Evolutionary conservation across 2,888 invertebrate genomes (phyloP), one percentile per base, ranked within the genome.

Genomic region (Tolmerus cingulatus): DNA sequence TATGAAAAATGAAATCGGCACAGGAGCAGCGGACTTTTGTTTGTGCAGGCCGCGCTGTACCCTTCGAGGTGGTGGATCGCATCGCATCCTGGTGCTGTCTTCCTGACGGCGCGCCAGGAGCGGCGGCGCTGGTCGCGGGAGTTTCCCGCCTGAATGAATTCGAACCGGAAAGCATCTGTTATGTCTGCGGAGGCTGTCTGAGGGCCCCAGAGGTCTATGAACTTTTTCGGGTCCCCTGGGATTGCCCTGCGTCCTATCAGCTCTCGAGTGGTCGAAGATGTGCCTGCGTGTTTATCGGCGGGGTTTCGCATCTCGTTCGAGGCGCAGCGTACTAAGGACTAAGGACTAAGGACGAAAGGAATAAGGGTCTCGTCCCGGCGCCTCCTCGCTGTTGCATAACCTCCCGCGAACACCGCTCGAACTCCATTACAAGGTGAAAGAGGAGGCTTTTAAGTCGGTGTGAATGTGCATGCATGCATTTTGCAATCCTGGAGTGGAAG

Each of bases 151-250:
- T 66, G 66, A 66, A 66, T 81, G 43, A 30, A 66, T 85, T 37
- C 51, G 66, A 51, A 51, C 43, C 46, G 51, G 30, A 81, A 86
- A 84, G 87, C 88, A 88, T 88, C 86, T 88, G 88, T 86, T 88
- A 66, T 88, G 88, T 87, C 88, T 88, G 86, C 86, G 12, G 37
- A 40, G 46, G 66, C 78, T 40, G 88, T 88, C 88, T 86, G 88
- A 86, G 82, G 86, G 78, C 81, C 27, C 55, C n/a, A 19, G 78
- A 55, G 88, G 88, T 88, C 87, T 87, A 87, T 88, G 88, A 88
- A 88, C 88, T 88, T 88, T 87, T 87, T 88, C 46, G 86, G 86
- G 77, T 87, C 86, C 82, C 81, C 40, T 82, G 87, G 76, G 82
- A 86, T 74, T 86, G 86, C 77, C 82, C 87, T 77, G 74, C 37